These are phyloP conservation scores for Charanyca ferruginea DNA, from an alignment of 2,888 invertebrate genomes.

Conservation along the genomic window DNA sequence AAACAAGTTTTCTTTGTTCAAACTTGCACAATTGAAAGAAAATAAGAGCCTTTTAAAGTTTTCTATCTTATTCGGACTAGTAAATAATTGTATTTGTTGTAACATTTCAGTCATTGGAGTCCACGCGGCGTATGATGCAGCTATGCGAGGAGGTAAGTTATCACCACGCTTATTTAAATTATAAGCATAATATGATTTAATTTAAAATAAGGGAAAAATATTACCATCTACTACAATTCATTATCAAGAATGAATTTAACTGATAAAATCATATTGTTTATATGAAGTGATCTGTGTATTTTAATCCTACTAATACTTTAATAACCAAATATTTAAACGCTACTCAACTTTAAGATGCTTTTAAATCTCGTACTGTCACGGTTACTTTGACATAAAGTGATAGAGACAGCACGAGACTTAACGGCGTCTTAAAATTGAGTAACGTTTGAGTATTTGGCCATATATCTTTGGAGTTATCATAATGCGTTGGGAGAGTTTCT, in stretches of 20 bases:
- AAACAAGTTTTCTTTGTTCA: constrained; percentile 30
- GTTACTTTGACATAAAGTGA: too few species aligned
- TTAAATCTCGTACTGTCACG: too few species aligned
- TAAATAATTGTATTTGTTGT: constrained; percentile 48
- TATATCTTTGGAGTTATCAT: constrained; percentile 9
- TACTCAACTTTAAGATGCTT: too few species aligned
- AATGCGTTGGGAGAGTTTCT: constrained; percentile 67
- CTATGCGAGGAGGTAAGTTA: constrained; percentile 97
- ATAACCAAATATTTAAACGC: too few species aligned
- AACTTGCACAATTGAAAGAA: constrained; percentile 36
- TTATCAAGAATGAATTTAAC: constrained; percentile 10
- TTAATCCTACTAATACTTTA: constrained; percentile 31
- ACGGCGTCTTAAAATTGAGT: too few species aligned
- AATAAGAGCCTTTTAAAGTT: constrained; percentile 26
- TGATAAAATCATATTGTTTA: constrained; percentile 9
- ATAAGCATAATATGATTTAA: constrained; percentile 17
- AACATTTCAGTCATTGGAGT: constrained; percentile 96
- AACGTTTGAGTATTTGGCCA: too few species aligned
- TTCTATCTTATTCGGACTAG: constrained; percentile 7
- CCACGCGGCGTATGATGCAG: constrained; percentile 97
- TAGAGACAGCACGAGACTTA: too few species aligned
- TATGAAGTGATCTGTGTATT: constrained; percentile 19
- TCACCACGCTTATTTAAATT: constrained; percentile 25
- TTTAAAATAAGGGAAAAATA: constrained; percentile 25
- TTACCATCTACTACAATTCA: constrained; percentile 21